Evolutionary conservation across 2,113 vertebrate genomes (phyloP), one percentile per base, ranked within the genome.

Genomic region (Macquaria ambigua): DNA sequence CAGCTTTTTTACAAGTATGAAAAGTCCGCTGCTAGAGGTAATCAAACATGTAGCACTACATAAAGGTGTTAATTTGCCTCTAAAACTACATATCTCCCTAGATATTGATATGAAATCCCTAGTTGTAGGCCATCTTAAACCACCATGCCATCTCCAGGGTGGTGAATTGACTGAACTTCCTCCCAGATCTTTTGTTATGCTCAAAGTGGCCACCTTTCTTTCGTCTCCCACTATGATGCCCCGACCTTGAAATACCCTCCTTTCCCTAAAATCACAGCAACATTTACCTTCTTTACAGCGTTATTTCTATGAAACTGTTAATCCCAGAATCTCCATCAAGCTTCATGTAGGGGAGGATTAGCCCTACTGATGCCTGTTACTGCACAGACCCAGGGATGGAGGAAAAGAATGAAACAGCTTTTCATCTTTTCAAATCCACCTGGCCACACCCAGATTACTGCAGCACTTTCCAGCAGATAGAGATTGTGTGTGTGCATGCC

Each of bases 251-350:
- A 62, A 25, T 20, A 43, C 48, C 52, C 66, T 41, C 50, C 31
- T 25, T 12, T 46, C 15, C 68, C 25, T 16, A 52, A 72, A 18
- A 68, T 77, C 46, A 18, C 78, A 37, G 10, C 8, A 6, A 68
- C 43, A 48, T n/a, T 85, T 79, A 74, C 58, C 50, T 23, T 67
- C 73, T 71, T 82, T 67, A 31, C 39, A 3, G 37, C 34, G 75
- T 76, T 68, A 53, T 63, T 81, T 70, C 53, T 66, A 4, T 69
- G 59, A 75, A 85, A 61, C 53, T 2, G 7, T 63, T 88, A 88
- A 90, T 90, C 91, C 87, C 61, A 41, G 71, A 89, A 90, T 92
- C 77, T 83, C 73, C 37, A 64, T 85, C 74, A 41, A 25, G 8
- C 58, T 50, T 64, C n/a, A 25, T 80, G 66, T 71, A 78, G 62